Base-by-base conservation (phyloP, 2,888 invertebrate species). In the Calameuta pallipes region DNA sequence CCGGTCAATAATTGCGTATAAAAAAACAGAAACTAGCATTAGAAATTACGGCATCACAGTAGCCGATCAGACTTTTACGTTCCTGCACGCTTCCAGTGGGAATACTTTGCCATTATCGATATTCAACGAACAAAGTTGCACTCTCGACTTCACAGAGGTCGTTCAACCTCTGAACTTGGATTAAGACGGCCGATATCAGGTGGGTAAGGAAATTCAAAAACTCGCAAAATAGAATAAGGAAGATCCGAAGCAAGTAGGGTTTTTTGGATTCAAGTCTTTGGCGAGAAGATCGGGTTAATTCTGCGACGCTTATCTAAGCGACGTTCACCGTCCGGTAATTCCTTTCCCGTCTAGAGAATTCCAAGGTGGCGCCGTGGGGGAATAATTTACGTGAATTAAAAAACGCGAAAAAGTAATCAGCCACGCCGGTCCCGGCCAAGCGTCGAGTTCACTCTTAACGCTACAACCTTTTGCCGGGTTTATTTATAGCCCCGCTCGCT, bases 331-430 rank as follows among this genome's bases (percentile, higher is more conserved):
- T 33, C 11, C 71, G 31, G 71, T 34, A 71, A 71, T 71, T 71
- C 31, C 12, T 71, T 71, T 33, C 31, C 31, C 33, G 33, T 34
- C 71, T 34, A 6, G 71, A 23, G 34, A 34, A 71, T 71, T 71
- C 71, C 71, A 11, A 78, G 75, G 35, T 37, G 78, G 78, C 80
- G 77, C 77, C 77, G 75, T 80, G 78, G 80, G 79, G 79, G 81
- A 78, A 84, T 86, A 84, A 86, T 87, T 86, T 83, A 83, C 81
- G 81, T 74, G 83, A 82, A 85, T 86, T 82, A 85, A 86, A 86
- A 86, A 86, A 83, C 81, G 82, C 80, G 80, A 83, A 87, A 81
- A 81, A 82, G 83, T 85, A 86, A 87, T 87, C 87, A 85, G 82
- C 81, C 84, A 73, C 35, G 70, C 15, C 69, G 80, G 68, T 37